Base-by-base conservation (phyloP, 1,140 invertebrate species). In the Musca domestica region DNA sequence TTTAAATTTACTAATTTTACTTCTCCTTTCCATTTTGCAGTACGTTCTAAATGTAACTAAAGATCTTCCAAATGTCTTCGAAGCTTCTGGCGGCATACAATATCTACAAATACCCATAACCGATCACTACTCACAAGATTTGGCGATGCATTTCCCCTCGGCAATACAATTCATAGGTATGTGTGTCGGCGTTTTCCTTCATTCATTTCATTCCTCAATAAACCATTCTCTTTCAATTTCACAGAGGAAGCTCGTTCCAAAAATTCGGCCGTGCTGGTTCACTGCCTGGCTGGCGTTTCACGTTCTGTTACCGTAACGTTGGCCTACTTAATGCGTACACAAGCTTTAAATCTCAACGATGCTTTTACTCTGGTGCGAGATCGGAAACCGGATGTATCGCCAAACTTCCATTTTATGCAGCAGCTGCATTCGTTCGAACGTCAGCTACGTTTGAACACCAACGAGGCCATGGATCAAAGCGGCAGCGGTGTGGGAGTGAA, bases 361-460 rank as follows among this genome's bases (percentile, higher is more conserved):
- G 95, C 95, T 49, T 98, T 97, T 83, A 94, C 95, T 80, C 86
- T 95, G 75, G 94, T 98, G 58, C 90, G 95, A 76, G 88, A 89
- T 72, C 90, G 93, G 77, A 98, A 98, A 83, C 90, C 94, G 47
- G 95, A 96, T 83, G 93, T 98, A 70, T 93, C 94, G 67, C 95
- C 93, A 64, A 99, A 99, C 85, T 97, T 99, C 83, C 95, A 98
- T 84, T 98, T 99, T 82, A 97, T 99, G 95, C 91, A 95, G 30
- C 95, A 98, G 81, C 85, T 98, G 71, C 87, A 95, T 77, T 92
- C 92, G 75, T 96, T 95, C 83, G 95, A 98, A 83, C 84, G 88
- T 22, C 91, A 94, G 82, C 85, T 94, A 58, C 88, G 88, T 9
- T 48, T 72, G 1, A 84, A 67, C 79, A 80, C 54, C 19, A 64